Evolutionary conservation across 1,140 invertebrate genomes (phyloP).

Genomic region (Drosophila bipectinata): DNA sequence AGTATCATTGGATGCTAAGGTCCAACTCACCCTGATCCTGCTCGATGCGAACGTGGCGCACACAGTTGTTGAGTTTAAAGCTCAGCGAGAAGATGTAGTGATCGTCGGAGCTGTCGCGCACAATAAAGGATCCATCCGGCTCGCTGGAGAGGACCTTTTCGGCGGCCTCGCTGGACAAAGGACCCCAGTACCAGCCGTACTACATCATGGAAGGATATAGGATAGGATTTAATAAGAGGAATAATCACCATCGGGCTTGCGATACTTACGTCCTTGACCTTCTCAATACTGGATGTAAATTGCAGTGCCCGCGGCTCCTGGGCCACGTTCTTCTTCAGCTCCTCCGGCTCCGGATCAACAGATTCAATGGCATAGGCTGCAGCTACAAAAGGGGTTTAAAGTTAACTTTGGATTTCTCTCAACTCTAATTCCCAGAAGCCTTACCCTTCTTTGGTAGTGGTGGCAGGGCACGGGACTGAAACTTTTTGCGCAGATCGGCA

Average conservation of each 20-base stretch:
- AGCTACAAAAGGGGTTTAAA: not conserved
- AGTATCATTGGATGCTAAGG: not conserved
- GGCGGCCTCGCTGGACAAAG: constrained; percentile 96
- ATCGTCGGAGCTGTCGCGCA: constrained; percentile 98
- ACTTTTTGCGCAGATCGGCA: constrained; percentile 84
- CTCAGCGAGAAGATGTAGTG: constrained; percentile 99
- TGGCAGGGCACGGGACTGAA: constrained; percentile 89
- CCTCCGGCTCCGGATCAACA: constrained; percentile 62
- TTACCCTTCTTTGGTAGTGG: constrained; percentile 88
- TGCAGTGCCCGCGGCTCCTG: constrained; percentile 86
- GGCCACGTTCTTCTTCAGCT: constrained; percentile 52
- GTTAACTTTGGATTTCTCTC: too few relatives aligned
- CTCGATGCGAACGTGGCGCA: constrained; percentile 98
- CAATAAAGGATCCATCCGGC: constrained; percentile 97
- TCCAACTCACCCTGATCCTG: constrained; percentile 94
- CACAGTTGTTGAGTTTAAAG: constrained; percentile 96
- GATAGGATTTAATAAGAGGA: not conserved
- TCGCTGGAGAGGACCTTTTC: constrained; percentile 97
- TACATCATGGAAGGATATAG: constrained; percentile 75
- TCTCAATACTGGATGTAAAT: constrained; percentile 95
- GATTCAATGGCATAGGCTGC: constrained; percentile 75
- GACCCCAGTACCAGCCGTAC: constrained; percentile 99
- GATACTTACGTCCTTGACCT: constrained; percentile 95
- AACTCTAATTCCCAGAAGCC: too few relatives aligned
- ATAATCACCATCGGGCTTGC: not conserved